phyloP scores from a whole-genome alignment of 2,113 vertebrate genomes.

The Lipophrys pholis region DNA sequence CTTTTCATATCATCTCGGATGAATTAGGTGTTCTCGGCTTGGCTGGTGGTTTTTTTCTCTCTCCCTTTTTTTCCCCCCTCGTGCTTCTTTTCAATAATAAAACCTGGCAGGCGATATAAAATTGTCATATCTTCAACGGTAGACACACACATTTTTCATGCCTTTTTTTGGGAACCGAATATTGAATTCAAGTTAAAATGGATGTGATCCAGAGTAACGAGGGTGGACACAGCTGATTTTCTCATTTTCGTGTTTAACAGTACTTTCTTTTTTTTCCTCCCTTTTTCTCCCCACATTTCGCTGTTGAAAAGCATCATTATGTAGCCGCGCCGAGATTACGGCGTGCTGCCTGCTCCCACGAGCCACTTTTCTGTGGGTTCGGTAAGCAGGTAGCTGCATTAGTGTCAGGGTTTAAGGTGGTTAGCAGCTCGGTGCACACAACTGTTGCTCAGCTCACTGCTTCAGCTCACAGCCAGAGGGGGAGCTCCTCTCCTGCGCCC shows the following conservation, averaged over 20 bases:
- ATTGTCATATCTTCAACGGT: constrained; percentile 42
- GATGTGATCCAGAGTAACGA: constrained; percentile 59
- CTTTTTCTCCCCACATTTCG: not conserved
- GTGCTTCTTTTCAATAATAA: constrained; percentile 56
- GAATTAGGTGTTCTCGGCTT: constrained; percentile 43
- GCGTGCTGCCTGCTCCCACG: constrained; percentile 39
- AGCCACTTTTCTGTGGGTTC: constrained; percentile 14
- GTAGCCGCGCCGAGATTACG: constrained; percentile 7
- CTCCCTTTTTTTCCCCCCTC: constrained; percentile 1
- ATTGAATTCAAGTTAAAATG: constrained; percentile 55
- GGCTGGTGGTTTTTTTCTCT: constrained; percentile 4
- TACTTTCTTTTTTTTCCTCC: not conserved
- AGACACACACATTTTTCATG: constrained; percentile 33
- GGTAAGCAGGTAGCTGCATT: constrained; percentile 48
- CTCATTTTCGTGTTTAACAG: constrained; percentile 42
- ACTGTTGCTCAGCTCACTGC: constrained; percentile 69
- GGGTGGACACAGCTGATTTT: constrained; percentile 54
- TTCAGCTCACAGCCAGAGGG: constrained; percentile 64
- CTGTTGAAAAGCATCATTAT: constrained; percentile 21
- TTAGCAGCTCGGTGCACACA: constrained; percentile 51
- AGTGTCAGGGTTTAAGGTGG: constrained; percentile 53
- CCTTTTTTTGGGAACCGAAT: constrained; percentile 38
- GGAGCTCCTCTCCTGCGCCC: constrained; percentile 64
- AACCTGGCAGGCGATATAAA: constrained; percentile 67
- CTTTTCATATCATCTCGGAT: constrained; percentile 69